Evolutionary conservation across 2,113 vertebrate genomes (phyloP).

Genomic region (Bambusicola thoracicus): DNA sequence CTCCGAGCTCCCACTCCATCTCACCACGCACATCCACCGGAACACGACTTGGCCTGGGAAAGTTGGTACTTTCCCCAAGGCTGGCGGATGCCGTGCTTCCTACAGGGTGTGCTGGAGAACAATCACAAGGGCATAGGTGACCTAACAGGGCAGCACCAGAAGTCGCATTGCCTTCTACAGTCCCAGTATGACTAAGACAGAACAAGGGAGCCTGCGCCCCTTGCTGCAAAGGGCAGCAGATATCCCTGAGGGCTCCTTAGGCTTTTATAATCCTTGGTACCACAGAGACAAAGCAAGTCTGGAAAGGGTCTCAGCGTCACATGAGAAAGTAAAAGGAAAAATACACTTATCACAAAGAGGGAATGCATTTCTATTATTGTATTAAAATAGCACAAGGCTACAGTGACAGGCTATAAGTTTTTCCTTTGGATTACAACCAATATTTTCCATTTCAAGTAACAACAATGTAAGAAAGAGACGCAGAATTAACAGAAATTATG

Average conservation of each 20-base stretch:
- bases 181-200: neutral
- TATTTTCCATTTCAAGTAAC: constrained; percentile 68
- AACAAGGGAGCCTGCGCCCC: neutral
- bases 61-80: neutral
- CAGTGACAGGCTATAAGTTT: constrained; percentile 64
- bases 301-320: neutral
- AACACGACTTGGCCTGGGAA: rapidly evolving
- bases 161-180: neutral
- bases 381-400: constrained; percentile 60
- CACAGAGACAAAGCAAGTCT: constrained; percentile 18
- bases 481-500: constrained; percentile 53
- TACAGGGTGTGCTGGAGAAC: neutral
- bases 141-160: neutral
- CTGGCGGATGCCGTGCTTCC: neutral
- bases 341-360: constrained; percentile 50
- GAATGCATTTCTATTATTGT: constrained; percentile 53
- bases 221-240: neutral
- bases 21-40: neutral
- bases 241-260: neutral
- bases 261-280: neutral
- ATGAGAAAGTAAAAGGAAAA: constrained; percentile 64
- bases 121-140: neutral
- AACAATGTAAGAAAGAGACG: constrained; percentile 38
- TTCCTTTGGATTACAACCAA: constrained; percentile 52
- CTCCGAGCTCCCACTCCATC: neutral